These are phyloP conservation scores for Lethrus apterus DNA, from an alignment of 1,140 invertebrate genomes.

Conservation along the genomic window DNA sequence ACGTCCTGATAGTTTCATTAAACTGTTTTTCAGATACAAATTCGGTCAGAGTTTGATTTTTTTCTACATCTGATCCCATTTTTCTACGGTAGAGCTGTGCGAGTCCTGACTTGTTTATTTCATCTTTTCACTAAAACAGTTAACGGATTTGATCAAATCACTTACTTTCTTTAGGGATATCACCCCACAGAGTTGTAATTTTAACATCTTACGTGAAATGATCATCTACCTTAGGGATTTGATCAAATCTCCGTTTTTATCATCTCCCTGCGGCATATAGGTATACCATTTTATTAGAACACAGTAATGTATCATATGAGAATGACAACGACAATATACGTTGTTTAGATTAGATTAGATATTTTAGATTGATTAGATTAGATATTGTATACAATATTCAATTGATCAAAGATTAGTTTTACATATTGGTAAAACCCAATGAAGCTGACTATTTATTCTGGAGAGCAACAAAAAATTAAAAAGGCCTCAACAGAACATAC, in stretches of 20 bases:
- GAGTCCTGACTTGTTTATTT: not conserved
- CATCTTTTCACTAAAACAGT: constrained; percentile 2
- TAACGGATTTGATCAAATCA: constrained; percentile 4
- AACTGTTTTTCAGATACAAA: constrained; percentile 4
- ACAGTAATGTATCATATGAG: no score
- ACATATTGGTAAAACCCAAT: no score
- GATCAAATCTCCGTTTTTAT: constrained; percentile 2
- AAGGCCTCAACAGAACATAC: no score
- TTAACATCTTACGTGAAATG: not conserved
- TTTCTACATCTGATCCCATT: not conserved
- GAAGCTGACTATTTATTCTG: no score
- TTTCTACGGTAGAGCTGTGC: not conserved
- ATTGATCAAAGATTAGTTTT: no score
- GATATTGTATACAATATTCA: no score
- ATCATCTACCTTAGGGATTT: constrained; percentile 6
- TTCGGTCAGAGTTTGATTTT: constrained; percentile 4
- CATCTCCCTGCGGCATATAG: not conserved
- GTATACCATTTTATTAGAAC: no score
- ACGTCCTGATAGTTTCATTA: constrained; percentile 3
- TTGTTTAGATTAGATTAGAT: no score
- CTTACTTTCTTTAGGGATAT: not conserved
- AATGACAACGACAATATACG: no score
- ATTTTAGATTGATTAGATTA: no score
- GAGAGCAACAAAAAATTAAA: no score
- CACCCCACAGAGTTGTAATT: constrained; percentile 1